These are phyloP conservation scores for Brenthis ino DNA, from an alignment of 2,888 invertebrate species.

Conservation along the genomic window DNA sequence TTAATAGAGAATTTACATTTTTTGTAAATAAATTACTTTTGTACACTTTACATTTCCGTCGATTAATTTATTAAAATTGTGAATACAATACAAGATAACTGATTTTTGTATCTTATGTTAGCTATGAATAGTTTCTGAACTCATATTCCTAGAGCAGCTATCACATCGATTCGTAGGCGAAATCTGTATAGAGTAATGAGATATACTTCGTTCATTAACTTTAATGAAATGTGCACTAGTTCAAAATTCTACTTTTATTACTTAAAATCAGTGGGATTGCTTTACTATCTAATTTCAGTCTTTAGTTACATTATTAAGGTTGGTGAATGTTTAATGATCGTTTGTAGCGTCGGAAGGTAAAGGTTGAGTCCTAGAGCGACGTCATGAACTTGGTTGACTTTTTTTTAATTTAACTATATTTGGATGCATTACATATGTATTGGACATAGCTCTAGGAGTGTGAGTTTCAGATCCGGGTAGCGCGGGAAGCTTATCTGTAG, in stretches of 20 bases:
- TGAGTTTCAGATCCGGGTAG: slow-evolving; percentile 79
- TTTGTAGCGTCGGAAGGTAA: slow-evolving; percentile 76
- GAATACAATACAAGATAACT: slow-evolving; percentile 3
- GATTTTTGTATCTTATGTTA: neutral
- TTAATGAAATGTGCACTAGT: slow-evolving; percentile 18
- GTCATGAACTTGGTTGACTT: slow-evolving; percentile 75
- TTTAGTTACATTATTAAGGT: slow-evolving; percentile 54
- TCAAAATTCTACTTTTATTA: slow-evolving; percentile 28
- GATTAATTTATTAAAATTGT: slow-evolving; percentile 21
- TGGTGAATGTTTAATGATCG: slow-evolving; percentile 62
- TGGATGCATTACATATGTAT: slow-evolving; percentile 86
- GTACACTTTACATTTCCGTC: slow-evolving; percentile 26
- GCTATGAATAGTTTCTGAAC: slow-evolving; percentile 30
- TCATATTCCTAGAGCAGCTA: slow-evolving; percentile 37
- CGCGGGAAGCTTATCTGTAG: slow-evolving; percentile 89
- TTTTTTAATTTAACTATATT: slow-evolving; percentile 72
- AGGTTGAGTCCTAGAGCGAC: slow-evolving; percentile 39
- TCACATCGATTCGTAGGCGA: slow-evolving; percentile 17
- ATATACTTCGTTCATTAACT: slow-evolving; percentile 9
- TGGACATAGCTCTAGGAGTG: slow-evolving; percentile 85
- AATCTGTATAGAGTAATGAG: slow-evolving; percentile 17
- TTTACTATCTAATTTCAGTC: slow-evolving; percentile 61
- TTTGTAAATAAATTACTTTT: slow-evolving; percentile 39
- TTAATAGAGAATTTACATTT: slow-evolving; percentile 53
- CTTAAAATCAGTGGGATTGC: slow-evolving; percentile 39